phyloP scores from a whole-genome alignment of 1,140 invertebrate species.

The Ceratitis capitata region DNA sequence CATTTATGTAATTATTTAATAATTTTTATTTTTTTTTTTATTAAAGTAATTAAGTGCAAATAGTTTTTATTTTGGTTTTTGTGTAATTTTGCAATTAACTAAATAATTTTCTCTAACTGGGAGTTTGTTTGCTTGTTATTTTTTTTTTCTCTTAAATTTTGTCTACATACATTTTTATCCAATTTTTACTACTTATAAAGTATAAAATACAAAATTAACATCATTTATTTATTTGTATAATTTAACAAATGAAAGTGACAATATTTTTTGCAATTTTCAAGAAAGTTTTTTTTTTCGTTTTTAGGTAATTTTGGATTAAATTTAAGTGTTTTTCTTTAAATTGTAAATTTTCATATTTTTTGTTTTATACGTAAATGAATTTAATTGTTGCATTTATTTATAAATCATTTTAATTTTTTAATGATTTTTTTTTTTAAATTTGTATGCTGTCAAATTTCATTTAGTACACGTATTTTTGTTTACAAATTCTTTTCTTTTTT shows the following conservation, averaged over 20 bases:
- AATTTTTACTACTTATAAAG: slow-evolving; percentile 29
- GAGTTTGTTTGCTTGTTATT: background rate
- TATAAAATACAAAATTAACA: slow-evolving; percentile 25
- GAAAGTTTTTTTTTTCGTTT: background rate
- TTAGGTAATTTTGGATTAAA: background rate
- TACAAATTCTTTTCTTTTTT: too few relatives aligned
- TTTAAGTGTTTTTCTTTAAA: background rate
- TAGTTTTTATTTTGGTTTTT: background rate
- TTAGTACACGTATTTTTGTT: too few relatives aligned
- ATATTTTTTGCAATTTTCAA: background rate
- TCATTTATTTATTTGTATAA: slow-evolving; percentile 18
- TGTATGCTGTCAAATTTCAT: too few relatives aligned
- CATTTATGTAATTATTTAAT: background rate
- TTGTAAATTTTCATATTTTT: background rate
- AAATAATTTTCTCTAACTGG: slow-evolving; percentile 18
- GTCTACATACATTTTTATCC: slow-evolving; percentile 35
- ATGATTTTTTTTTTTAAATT: background rate
- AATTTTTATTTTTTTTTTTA: background rate
- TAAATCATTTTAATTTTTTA: background rate
- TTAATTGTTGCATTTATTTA: background rate
- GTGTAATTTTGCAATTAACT: slow-evolving; percentile 23
- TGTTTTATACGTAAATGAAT: background rate
- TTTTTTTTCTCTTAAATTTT: background rate
- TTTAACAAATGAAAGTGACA: background rate
- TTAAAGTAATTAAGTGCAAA: background rate